phyloP scores from a whole-genome alignment of 2,888 invertebrate genomes.

The Frankliniella intonsa region DNA sequence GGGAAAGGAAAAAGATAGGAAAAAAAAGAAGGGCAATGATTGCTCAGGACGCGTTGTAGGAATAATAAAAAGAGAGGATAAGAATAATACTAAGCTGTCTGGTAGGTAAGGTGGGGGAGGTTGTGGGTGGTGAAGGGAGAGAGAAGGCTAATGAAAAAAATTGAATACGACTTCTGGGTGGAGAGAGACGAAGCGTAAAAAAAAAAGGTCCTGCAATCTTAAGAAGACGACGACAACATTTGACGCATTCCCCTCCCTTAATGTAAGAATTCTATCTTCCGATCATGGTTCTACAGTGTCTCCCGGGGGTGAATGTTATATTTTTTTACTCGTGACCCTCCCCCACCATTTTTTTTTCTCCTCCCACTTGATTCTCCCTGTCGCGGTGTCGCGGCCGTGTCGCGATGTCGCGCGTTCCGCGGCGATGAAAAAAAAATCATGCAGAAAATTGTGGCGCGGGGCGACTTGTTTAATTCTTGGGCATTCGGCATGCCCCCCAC shows the following conservation, averaged over 20 bases:
- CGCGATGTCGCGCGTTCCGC: not conserved
- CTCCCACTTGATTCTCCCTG: not conserved
- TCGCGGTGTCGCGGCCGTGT: not conserved
- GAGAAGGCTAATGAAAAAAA: constrained; percentile 17
- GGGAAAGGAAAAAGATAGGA: not conserved
- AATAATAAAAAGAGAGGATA: constrained; percentile 15
- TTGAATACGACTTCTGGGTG: not conserved
- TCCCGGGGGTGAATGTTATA: not conserved
- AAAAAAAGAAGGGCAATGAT: not conserved
- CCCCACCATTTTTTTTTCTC: not conserved
- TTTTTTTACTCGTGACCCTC: not conserved
- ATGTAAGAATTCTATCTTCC: constrained; percentile 20
- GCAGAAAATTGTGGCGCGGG: not conserved
- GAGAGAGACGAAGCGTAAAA: not conserved
- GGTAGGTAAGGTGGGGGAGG: not conserved
- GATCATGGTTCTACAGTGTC: not conserved
- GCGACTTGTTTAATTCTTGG: not conserved
- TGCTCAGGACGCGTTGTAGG: constrained; percentile 7
- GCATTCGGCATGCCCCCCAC: not conserved
- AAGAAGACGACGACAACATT: constrained; percentile 14
- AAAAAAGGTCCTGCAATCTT: not conserved
- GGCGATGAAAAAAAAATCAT: not conserved
- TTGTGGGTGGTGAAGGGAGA: not conserved
- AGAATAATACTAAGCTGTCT: constrained; percentile 19
- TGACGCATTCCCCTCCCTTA: constrained; percentile 1